Evolutionary conservation across 2,113 vertebrate genomes (phyloP).

Genomic region (Rhinoptilus africanus): DNA sequence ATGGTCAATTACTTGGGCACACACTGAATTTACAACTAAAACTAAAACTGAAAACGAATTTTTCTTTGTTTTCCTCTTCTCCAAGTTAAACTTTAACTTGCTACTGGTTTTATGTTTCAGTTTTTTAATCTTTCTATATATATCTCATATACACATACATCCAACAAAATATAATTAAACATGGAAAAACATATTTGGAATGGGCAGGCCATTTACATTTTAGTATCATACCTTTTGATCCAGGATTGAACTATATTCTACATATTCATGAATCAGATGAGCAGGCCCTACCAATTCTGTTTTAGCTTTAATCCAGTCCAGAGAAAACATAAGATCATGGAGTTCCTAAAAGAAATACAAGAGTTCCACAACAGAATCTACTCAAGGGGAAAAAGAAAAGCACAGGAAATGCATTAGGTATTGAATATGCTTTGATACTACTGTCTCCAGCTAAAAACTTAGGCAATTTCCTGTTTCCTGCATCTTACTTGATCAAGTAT

Average conservation of each 20-base stretch:
- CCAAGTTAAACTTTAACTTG: neutral
- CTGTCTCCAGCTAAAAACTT: neutral
- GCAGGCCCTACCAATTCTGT: constrained; percentile 87
- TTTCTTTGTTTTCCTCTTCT: neutral
- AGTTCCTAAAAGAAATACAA: constrained; percentile 82
- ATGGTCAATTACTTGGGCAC: neutral
- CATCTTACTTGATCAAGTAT: neutral
- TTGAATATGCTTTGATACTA: neutral
- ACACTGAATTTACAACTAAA: neutral
- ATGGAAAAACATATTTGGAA: neutral
- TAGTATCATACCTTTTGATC: constrained; percentile 87
- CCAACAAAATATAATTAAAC: neutral
- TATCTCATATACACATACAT: neutral
- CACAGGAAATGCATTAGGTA: neutral
- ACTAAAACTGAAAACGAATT: neutral
- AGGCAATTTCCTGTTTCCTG: neutral
- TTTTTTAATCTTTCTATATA: neutral
- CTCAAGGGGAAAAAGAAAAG: neutral
- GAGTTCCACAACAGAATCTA: neutral
- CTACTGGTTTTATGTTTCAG: neutral
- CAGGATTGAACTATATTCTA: constrained; percentile 84
- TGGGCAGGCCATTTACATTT: constrained; percentile 9
- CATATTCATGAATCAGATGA: constrained; percentile 93
- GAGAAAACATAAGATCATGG: constrained; percentile 87
- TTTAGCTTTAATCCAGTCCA: constrained; percentile 94